Evolutionary conservation across 2,888 invertebrate species (phyloP), one percentile per base, ranked within the genome.

Genomic region (Chironomus riparius): DNA sequence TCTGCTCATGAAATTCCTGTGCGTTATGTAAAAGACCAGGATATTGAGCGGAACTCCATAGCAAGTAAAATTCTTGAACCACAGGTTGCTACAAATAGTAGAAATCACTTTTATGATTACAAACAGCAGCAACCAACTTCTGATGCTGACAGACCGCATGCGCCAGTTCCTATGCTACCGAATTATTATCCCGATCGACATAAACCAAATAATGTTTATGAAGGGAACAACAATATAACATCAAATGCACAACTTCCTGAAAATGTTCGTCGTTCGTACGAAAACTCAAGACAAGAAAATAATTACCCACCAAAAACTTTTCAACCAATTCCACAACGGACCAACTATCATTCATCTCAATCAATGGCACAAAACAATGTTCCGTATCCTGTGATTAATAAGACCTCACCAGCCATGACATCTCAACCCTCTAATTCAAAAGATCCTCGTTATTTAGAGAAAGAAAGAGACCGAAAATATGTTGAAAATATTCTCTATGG

Each of bases 401-500:
- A 72, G 13, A 2, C 61, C 22, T n/a, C 61, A 22, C n/a, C 15
- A 61, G 72, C 50, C 76, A 76, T 48, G 48, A 28, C 24, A 21
- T 7, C 22, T 56, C 61, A 61, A 22, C 13, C 73, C 38, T 10
- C 47, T 5, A 61, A 73, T 13, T 24, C 71, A 1, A 47, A 21
- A n/a, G 48, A 50, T 48, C 50, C 74, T 10, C 24, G 48, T 1
- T 48, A 68, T 47, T 48, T 47, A 2, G 74, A 74, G 65, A 28
- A 62, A 7, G 68, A 77, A 18, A 15, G 62, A 22, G 70, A 77
- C 61, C 38, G 77, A 0, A 74, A 70, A 65, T 74, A 73, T 38
- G 77, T 77, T 18, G 74, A 77, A 15, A 28, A 68, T 24, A 70
- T 77, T 68, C 65, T 76, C 2, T 68, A 77, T 13, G 21, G 73